These are phyloP conservation scores for Mechanitis mazaeus DNA, from an alignment of 2,888 invertebrate genomes.

Conservation along the genomic window DNA sequence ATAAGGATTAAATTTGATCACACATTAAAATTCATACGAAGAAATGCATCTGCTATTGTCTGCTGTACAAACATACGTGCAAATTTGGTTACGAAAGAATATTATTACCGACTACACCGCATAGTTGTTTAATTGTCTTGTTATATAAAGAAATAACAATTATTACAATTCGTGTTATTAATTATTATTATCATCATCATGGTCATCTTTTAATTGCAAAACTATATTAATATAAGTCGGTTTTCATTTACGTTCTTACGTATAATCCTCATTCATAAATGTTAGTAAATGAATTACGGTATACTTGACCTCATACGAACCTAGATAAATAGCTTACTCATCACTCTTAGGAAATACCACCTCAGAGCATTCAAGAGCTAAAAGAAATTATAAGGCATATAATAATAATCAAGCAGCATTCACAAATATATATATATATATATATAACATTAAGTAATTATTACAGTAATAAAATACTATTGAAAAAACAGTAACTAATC, in stretches of 20 bases:
- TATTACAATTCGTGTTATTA: no score
- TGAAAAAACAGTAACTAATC: no score
- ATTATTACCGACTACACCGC: not conserved
- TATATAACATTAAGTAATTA: no score
- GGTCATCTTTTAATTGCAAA: no score
- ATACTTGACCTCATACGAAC: not conserved
- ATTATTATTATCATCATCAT: no score
- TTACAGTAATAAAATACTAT: no score
- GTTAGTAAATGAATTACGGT: not conserved
- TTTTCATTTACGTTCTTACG: not conserved
- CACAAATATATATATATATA: no score
- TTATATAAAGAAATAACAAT: not conserved
- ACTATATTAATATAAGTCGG: no score
- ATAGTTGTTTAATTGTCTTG: not conserved
- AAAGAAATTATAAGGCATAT: no score
- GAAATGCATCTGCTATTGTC: conserved; percentile 7
- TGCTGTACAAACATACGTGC: conserved; percentile 3
- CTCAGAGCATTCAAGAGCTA: no score
- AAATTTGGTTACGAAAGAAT: conserved; percentile 5
- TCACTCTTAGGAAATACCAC: not conserved
- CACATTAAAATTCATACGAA: conserved; percentile 4
- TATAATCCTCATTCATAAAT: not conserved
- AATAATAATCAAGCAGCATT: no score
- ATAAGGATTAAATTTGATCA: not conserved
- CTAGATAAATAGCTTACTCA: conserved; percentile 1